These are phyloP conservation scores for Parapristionchus giblindavisi DNA, from an alignment of 2,888 invertebrate species.

Conservation along the genomic window DNA sequence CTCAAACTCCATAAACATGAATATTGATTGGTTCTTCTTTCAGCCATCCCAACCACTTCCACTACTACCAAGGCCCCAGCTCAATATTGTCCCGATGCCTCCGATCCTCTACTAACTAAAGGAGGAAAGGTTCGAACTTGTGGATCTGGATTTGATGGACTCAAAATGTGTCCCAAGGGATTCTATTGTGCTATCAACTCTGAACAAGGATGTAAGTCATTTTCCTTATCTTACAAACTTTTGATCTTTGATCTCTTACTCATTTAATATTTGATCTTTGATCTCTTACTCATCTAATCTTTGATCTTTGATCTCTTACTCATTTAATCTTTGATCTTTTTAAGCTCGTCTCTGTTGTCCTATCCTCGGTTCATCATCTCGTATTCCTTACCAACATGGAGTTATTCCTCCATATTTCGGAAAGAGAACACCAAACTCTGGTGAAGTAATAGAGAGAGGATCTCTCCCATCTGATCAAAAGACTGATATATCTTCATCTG, in stretches of 20 bases:
- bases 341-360: slow-evolving; percentile 65
- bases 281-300: background rate
- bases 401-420: slow-evolving; percentile 60
- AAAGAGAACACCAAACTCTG: slow-evolving; percentile 49
- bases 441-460: slow-evolving; percentile 58
- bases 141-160: slow-evolving; percentile 68
- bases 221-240: too few species aligned
- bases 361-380: slow-evolving; percentile 54
- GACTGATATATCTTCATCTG: background rate
- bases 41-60: slow-evolving; percentile 26
- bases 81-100: slow-evolving; percentile 59
- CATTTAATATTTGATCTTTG: too few species aligned
- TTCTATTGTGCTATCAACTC: slow-evolving; percentile 68
- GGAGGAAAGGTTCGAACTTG: slow-evolving; percentile 50
- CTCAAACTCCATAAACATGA: background rate
- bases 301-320: background rate
- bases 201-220: slow-evolving; percentile 46
- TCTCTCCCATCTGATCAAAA: slow-evolving; percentile 53
- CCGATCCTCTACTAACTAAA: slow-evolving; percentile 50
- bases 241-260: too few species aligned
- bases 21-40: background rate
- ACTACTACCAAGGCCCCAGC: slow-evolving; percentile 18
- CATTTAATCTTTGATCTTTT: background rate
- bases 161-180: slow-evolving; percentile 66
- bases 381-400: slow-evolving; percentile 59